Percentiles rank a stretch among this genome's conserved stretches.
phyloP scores from a whole-genome alignment of 2,888 invertebrate species.

The Lithophane ornitopus region DNA sequence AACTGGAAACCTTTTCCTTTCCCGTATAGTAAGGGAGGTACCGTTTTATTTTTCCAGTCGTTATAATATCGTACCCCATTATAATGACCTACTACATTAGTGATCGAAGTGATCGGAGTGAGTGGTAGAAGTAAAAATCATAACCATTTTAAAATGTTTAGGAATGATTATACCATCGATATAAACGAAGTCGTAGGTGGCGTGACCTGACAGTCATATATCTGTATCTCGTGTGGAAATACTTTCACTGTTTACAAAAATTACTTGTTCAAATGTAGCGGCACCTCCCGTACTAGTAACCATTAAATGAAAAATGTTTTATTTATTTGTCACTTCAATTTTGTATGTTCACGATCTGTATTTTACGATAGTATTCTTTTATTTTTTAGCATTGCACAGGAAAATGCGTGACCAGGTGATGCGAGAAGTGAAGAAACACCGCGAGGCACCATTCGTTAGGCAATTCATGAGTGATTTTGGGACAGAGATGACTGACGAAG shows the following conservation, averaged over 20 bases:
- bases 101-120: too few relatives aligned
- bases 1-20: not conserved
- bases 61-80: too few relatives aligned
- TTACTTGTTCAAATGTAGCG: not conserved
- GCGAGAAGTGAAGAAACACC: too few relatives aligned
- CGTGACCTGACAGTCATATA: not conserved
- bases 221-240: not conserved
- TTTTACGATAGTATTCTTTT: constrained; percentile 2
- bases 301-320: not conserved
- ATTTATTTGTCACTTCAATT: not conserved
- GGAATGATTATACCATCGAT: not conserved
- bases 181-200: not conserved
- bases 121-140: not conserved
- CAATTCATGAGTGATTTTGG: too few relatives aligned
- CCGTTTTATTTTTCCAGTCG: not conserved
- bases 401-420: not conserved
- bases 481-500: not conserved
- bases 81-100: not conserved
- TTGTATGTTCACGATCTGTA: not conserved
- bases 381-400: constrained; percentile 3
- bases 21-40: not conserved
- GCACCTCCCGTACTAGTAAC: not conserved
- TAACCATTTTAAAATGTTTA: not conserved
- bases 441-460: not conserved
- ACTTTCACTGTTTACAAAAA: not conserved